A percentile compares a stretch with the other conserved stretches of the same genome.
Conservation (phyloP, 2,888 invertebrate genomes). For the Cistogaster globosa region DNA sequence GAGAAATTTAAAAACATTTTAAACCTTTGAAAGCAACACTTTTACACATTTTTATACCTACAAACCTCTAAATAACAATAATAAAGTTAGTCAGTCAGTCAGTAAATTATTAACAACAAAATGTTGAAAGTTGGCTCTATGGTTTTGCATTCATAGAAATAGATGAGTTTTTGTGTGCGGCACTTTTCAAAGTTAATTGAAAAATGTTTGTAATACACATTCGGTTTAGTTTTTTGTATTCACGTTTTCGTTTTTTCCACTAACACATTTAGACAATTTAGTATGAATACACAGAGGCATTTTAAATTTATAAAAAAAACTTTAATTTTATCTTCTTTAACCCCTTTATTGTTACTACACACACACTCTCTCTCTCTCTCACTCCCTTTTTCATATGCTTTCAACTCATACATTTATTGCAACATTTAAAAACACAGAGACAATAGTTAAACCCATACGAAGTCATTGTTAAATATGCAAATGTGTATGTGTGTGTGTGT, state of each 20-base stretch:
- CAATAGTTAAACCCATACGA: slow-evolving; percentile 18
- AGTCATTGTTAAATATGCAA: not conserved
- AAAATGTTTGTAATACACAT: slow-evolving; percentile 49
- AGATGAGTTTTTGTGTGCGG: not conserved
- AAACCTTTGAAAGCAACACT: slow-evolving; percentile 10
- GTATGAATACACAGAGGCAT: no score
- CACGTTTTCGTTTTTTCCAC: not conserved
- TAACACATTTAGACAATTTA: slow-evolving; percentile 15
- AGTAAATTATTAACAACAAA: not conserved
- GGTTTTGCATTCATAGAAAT: not conserved
- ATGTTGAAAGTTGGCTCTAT: slow-evolving; percentile 6
- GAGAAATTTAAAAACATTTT: not conserved
- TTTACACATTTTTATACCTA: not conserved
- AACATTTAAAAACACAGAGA: not conserved
- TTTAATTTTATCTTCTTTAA: slow-evolving; percentile 54
- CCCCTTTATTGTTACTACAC: slow-evolving; percentile 54
- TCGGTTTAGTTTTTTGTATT: slow-evolving; percentile 12
- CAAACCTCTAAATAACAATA: slow-evolving; percentile 2
- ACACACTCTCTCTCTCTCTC: not conserved
- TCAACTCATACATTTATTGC: not conserved
- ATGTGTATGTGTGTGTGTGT: not conserved
- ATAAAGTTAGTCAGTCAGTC: slow-evolving; percentile 6
- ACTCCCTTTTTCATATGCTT: no score
- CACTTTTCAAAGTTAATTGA: slow-evolving; percentile 60
- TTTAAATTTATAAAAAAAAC: no score